A percentile compares a stretch with the other conserved stretches of the same genome.
Conservation (phyloP, 2,113 vertebrate species). For the Carettochelys insculpta region DNA sequence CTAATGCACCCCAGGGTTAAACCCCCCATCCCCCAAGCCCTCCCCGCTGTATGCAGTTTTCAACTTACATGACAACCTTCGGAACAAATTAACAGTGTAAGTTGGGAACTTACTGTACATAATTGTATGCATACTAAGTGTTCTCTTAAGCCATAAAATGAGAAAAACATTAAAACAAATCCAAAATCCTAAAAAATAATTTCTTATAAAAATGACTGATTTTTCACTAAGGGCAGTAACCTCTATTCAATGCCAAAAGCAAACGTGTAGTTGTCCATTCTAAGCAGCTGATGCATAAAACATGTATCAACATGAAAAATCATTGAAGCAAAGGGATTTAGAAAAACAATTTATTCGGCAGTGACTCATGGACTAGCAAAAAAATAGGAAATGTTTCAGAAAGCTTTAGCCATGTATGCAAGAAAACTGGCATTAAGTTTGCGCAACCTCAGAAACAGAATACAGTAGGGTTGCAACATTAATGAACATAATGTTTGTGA, state of each 20-base stretch:
- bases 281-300: background rate
- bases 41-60: no score
- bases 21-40: no score
- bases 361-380: background rate
- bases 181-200: background rate
- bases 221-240: background rate
- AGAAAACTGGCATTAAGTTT: background rate
- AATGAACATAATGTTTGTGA: no score
- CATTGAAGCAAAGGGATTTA: background rate
- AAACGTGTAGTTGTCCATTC: background rate
- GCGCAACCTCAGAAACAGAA: background rate
- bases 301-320: background rate
- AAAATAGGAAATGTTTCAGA: background rate
- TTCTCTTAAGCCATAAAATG: background rate
- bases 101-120: no score
- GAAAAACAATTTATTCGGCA: background rate
- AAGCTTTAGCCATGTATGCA: background rate
- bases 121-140: background rate
- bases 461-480: no score
- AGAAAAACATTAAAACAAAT: background rate
- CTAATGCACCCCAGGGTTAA: no score
- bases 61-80: no score
- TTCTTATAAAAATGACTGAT: background rate
- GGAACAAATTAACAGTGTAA: no score
- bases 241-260: background rate